Base-by-base conservation (phyloP, 2,888 invertebrate genomes). In the Morpho helenor region DNA sequence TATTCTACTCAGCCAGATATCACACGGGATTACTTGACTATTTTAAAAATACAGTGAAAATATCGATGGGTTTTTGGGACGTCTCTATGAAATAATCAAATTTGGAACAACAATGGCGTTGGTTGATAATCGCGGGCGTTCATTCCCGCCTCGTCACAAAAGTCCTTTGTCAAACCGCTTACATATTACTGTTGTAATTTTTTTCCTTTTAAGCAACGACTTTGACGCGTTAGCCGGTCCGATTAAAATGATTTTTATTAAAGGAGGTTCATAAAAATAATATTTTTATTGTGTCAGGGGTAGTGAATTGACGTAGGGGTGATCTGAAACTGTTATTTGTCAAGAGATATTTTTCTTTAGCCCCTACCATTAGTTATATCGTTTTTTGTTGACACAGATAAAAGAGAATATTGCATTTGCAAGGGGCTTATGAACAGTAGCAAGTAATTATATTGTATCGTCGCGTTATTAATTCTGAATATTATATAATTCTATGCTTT, bases 221-320 rank as follows among this genome's bases (percentile, higher is more conserved):
- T 60, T 49, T 55, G 48, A 60, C 56, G 47, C 64, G 56, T 58
- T 66, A 65, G 57, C 65, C 60, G 61, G 63, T 56, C 59, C 84
- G 85, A 90, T 88, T 88, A 86, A 89, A 89, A 58, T 50, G 49
- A 63, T 66, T 61, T 82, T 77, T 73, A 64, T 59, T 73, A 55
- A 68, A 56, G 61, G 52, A 72, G 74, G 84, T 83, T 80, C 83
- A 87, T 89, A 87, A 88, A 85, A 88, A 87, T 87, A 87, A 86
- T 82, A 87, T 82, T 84, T 51, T 56, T 54, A 68, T 69, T 72
- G 68, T 72, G 75, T 71, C 77, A 79, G 74, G 68, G 70, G 64
- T 68, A 74, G 72, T 75, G 70, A 71, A 79, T 76, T 71, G 72
- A 49, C 55, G 43, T 49, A 74, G 68, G 71, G 72, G 71, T 16